Base-by-base conservation (phyloP, 2,797 vertebrate species). In the Neoniphon sammara region DNA sequence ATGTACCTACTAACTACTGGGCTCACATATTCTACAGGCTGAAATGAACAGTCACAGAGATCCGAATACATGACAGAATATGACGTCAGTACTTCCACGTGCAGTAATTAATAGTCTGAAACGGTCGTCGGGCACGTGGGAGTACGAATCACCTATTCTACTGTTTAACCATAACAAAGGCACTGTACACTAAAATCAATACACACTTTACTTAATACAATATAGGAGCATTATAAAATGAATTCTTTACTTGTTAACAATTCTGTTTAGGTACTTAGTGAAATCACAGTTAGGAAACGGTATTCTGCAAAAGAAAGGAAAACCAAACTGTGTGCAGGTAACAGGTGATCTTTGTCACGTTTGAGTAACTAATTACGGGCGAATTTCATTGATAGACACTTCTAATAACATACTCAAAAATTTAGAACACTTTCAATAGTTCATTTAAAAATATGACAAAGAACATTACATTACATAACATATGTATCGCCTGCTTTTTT, bases 81-180 rank as follows among this genome's bases (percentile, higher is more conserved):
- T 61, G 59, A 21, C 12, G n/a, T 60, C 23, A 47, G 11, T 57
- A 60, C 47, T 59, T 55, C n/a, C 1, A 23, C 4, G 3, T 3
- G 14, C 46, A 25, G 25, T 52, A 14, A 71, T 58, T 14, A 61
- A 47, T 9, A 67, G 49, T 73, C 58, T 11, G 10, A 5, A 25
- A 66, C 53, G 71, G 68, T 65, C 60, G 14, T 15, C 14, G 14
- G 4, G 42, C 14, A 44, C 12, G 14, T 44, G 42, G 42, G 14
- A 44, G 42, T 44, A 44, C 31, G 20, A 56, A 31, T 46, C 12
- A 70, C 7, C 20, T 73, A 15, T 17, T 55, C 17, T 30, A 9
- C 66, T 77, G 34, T 73, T 50, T 27, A 12, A 20, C 60, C 44
- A 49, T 71, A 78, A 84, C 76, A 80, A 90, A 89, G 84, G 88